Base-by-base conservation (phyloP, 37 sponge, comb jelly and placozoan genomes). In the Petrosia ficiformis region DNA sequence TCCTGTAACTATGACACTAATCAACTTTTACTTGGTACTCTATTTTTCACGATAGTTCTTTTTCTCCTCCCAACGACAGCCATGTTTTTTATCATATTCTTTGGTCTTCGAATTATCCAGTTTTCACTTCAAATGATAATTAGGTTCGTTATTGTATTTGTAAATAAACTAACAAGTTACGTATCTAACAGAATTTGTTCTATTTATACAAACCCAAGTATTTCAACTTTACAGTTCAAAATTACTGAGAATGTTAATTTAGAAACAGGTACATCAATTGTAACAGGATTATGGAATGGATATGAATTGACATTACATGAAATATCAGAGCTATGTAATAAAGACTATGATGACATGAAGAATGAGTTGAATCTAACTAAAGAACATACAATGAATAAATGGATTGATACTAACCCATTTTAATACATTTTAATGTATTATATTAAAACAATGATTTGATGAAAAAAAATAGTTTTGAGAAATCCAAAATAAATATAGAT, bases 1-100 rank as follows among this genome's bases (percentile, higher is more conserved):
- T 86, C 90, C 10, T 89, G 75, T 32, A 71, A 85, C 29, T 93
- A 81, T 32, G 87, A 85, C 68, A 73, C 67, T 16, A 81, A 40
- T 44, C 93, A 88, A 31, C 68, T 86, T 22, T 34, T 86, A 35
- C 26, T 92, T 2, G 93, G 93, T 30, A 92, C 93, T 0, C 78
- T 92, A 24, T 65, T 92, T 4, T 84, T 92, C 82, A 92, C 89
- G 4, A 80, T 88, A 54, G 67, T 87, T 5, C 75, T 92, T 26
- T 92, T 87, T 52, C 75, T 92, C 24, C 64, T 88, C 11, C 93
- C 93, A 5, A 92, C 93, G 0, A 77, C 82, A 16, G 73, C 44
- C 5, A 60, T 92, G 77, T 88, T 78, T 68, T 83, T 74, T 33
- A 11, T 65, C 2, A 24, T 92, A 40, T 88, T 92, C 35, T 30